These are phyloP conservation scores for Calliopsis andreniformis DNA, from an alignment of 1,140 invertebrate genomes.

Conservation along the genomic window DNA sequence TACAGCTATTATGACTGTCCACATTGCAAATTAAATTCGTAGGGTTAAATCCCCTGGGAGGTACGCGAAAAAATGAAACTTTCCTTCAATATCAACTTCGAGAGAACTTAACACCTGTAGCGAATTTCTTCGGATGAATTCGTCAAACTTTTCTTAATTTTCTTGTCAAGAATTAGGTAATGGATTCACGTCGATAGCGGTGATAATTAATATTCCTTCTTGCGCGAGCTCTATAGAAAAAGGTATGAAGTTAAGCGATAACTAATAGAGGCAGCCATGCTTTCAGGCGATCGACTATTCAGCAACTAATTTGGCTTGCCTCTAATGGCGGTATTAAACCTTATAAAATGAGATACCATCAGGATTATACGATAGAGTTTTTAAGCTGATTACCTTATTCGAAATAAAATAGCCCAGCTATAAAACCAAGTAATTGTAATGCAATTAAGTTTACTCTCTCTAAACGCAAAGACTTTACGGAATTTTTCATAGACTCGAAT, in stretches of 20 bases:
- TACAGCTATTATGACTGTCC: no score
- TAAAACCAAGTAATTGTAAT: no score
- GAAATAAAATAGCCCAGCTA: no score
- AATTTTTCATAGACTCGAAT: no score
- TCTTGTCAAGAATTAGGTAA: constrained; percentile 3
- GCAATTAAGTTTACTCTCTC: no score
- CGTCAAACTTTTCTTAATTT: constrained; percentile 15
- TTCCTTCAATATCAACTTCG: not conserved
- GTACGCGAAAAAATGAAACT: not conserved
- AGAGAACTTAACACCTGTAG: not conserved
- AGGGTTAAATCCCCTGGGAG: no score
- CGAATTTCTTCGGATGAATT: no score
- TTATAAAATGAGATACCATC: not conserved
- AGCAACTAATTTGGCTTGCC: constrained; percentile 12
- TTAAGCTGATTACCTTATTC: not conserved
- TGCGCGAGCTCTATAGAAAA: not conserved
- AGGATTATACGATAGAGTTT: not conserved
- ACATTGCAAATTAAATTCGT: no score
- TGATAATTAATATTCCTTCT: constrained; percentile 20
- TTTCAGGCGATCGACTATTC: not conserved
- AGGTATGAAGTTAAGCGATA: not conserved
- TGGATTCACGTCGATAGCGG: constrained; percentile 5
- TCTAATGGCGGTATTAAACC: constrained; percentile 17
- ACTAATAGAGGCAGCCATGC: not conserved
- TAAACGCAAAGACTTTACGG: no score